These are phyloP conservation scores for Cryptocephalus moraei DNA, from an alignment of 2,888 invertebrate genomes.

Conservation along the genomic window DNA sequence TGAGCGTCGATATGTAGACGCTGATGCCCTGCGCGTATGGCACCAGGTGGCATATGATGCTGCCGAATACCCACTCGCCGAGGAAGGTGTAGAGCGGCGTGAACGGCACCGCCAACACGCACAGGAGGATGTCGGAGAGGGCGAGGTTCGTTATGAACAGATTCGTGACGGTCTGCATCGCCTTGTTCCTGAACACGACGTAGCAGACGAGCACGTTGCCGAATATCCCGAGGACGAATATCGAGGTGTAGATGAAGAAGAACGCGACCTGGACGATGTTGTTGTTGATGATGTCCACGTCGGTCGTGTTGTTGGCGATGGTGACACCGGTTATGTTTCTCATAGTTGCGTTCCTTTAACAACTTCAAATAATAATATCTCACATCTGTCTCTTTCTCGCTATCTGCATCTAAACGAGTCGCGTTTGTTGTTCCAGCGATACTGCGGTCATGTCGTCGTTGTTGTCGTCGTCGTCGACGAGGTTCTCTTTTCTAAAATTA, in stretches of 20 bases:
- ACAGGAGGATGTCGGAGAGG: conserved; percentile 86
- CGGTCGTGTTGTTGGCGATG: conserved; percentile 7
- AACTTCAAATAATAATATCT: neutral
- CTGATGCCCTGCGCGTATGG: conserved; percentile 91
- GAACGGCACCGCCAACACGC: conserved; percentile 89
- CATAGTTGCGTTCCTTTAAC: neutral
- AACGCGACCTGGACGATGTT: conserved; percentile 62
- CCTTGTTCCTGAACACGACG: conserved; percentile 65
- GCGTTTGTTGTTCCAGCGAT: no score
- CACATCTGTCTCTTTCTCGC: conserved; percentile 3
- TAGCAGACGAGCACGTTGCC: conserved; percentile 90
- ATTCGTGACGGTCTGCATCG: conserved; percentile 98
- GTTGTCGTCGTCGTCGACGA: neutral
- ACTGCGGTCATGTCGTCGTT: no score
- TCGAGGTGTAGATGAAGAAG: conserved; percentile 67
- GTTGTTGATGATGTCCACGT: conserved; percentile 45
- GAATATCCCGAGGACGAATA: conserved; percentile 81
- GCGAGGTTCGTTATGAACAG: conserved; percentile 95
- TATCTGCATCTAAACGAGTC: neutral
- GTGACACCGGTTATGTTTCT: conserved; percentile 6
- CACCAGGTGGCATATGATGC: conserved; percentile 81
- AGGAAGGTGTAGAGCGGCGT: conserved; percentile 92
- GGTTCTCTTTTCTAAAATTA: conserved; percentile 5
- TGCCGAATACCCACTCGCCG: conserved; percentile 88
- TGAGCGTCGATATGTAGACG: conserved; percentile 95